These are phyloP conservation scores for Tillus elongatus DNA, from an alignment of 2,888 invertebrate species.

Conservation along the genomic window DNA sequence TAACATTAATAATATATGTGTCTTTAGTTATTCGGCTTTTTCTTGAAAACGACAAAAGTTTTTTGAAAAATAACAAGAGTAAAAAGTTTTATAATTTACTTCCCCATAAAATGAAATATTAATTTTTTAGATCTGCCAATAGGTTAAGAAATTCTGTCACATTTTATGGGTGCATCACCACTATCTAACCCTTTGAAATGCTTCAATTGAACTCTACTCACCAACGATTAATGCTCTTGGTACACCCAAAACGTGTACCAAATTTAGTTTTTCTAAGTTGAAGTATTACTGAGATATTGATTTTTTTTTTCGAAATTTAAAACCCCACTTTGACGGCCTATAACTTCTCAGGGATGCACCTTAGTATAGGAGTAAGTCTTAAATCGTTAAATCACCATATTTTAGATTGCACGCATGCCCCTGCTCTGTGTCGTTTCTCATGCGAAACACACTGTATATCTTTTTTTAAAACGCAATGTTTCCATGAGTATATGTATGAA, in stretches of 20 bases:
- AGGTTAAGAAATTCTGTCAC: conserved; percentile 1
- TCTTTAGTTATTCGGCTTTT: not conserved
- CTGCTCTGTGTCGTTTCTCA: not conserved
- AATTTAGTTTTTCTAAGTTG: not conserved
- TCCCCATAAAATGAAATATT: not conserved
- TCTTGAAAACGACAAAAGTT: conserved; percentile 2
- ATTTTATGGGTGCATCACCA: not conserved
- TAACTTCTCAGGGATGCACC: no score
- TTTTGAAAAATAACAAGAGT: conserved; percentile 1
- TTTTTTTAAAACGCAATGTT: no score
- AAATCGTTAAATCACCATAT: not conserved
- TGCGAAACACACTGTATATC: no score
- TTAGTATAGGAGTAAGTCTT: no score
- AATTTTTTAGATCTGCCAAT: not conserved
- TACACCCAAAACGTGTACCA: not conserved
- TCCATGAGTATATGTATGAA: no score
- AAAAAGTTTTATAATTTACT: not conserved
- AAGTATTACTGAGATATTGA: conserved; percentile 2
- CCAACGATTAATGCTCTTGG: conserved; percentile 1
- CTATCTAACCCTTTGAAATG: not conserved
- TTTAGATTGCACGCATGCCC: not conserved
- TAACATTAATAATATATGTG: not conserved
- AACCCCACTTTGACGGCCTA: no score
- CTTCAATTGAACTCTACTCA: not conserved
- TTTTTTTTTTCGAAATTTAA: no score